Conservation (phyloP, 2,888 invertebrate species). For the Heliconius ethilla region DNA sequence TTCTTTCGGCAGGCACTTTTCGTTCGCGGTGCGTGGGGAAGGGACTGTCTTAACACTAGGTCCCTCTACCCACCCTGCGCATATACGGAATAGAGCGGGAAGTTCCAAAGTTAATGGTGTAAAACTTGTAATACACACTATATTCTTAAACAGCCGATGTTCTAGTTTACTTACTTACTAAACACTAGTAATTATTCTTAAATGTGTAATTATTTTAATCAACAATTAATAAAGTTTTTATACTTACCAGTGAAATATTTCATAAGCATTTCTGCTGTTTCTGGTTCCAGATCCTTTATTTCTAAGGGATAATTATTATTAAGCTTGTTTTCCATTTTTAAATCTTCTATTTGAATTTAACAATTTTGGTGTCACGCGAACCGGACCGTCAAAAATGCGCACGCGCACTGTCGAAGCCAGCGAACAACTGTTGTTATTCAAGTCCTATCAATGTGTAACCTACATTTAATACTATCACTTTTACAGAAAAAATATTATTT, state of each 20-base stretch:
- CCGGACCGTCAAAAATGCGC: conserved; percentile 21
- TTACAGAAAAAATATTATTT: background rate
- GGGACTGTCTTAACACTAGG: too few relatives aligned
- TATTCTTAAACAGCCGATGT: too few relatives aligned
- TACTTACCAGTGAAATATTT: conserved; percentile 51
- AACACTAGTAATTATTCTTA: too few relatives aligned
- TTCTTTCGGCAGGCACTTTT: too few relatives aligned
- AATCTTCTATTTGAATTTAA: background rate
- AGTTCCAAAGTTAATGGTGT: too few relatives aligned
- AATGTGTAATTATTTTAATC: too few relatives aligned
- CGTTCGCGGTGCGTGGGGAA: too few relatives aligned
- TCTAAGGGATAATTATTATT: conserved; percentile 49
- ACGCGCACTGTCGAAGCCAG: conserved; percentile 32
- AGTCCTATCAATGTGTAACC: conserved; percentile 8
- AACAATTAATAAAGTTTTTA: background rate
- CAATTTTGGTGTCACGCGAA: background rate
- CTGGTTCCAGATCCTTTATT: conserved; percentile 48
- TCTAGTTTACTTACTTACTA: too few relatives aligned
- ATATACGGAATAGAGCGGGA: too few relatives aligned
- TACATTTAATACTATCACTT: conserved; percentile 22
- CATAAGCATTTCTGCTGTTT: conserved; percentile 48
- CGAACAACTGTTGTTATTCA: conserved; percentile 33
- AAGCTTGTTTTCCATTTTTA: conserved; percentile 34
- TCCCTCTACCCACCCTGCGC: too few relatives aligned
- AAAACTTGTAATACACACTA: too few relatives aligned